Evolutionary conservation across 2,888 invertebrate genomes (phyloP).

Genomic region (Gnatocerus cornutus): DNA sequence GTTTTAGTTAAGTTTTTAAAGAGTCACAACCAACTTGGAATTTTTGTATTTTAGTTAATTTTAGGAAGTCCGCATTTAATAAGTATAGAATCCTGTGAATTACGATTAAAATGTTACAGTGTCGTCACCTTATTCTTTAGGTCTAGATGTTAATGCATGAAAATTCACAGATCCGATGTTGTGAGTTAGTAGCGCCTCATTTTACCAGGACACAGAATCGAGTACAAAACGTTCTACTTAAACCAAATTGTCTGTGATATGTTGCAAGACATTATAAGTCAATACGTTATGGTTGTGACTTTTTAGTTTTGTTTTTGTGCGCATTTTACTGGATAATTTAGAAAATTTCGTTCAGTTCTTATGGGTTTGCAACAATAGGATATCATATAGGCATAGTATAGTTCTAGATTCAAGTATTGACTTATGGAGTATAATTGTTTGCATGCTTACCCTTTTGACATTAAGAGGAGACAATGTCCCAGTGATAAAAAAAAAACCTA

Average conservation of each 20-base stretch:
- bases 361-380: too few relatives aligned
- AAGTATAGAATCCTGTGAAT: constrained; percentile 13
- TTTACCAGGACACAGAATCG: background rate
- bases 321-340: too few relatives aligned
- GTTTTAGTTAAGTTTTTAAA: constrained; percentile 15
- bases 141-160: background rate
- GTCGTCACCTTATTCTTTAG: background rate
- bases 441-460: background rate
- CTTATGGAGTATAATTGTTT: constrained; percentile 18
- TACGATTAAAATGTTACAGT: constrained; percentile 6
- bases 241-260: constrained; percentile 39
- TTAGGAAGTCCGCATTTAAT: constrained; percentile 12
- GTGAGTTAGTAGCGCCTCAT: background rate
- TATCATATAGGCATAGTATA: too few relatives aligned
- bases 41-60: constrained; percentile 8
- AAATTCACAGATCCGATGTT: background rate
- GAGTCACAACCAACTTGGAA: constrained; percentile 18
- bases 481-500: constrained; percentile 28
- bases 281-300: constrained; percentile 39
- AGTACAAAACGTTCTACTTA: constrained; percentile 34
- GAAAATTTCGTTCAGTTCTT: too few relatives aligned
- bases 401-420: constrained; percentile 4
- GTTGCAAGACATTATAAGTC: constrained; percentile 35
- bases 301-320: constrained; percentile 13
- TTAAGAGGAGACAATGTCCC: constrained; percentile 12